These are phyloP conservation scores for Odontomyia ornata DNA, from an alignment of 2,888 invertebrate species.

Conservation along the genomic window DNA sequence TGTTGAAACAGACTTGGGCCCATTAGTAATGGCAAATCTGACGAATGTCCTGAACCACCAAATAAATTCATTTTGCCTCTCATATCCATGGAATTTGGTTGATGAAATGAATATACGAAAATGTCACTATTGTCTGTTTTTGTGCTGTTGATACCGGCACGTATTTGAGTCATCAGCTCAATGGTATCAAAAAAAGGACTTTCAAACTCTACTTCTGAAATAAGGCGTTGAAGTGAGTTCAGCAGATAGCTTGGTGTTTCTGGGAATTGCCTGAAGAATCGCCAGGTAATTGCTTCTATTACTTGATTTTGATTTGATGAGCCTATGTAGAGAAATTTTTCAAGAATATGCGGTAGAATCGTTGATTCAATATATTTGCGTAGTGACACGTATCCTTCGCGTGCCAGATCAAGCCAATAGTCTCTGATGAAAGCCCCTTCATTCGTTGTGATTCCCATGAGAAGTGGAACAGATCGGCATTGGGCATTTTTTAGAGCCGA, in stretches of 20 bases:
- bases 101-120: constrained; percentile 62
- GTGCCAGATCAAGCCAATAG: constrained; percentile 69
- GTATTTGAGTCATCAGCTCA: constrained; percentile 53
- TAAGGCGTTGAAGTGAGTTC: constrained; percentile 59
- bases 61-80: constrained; percentile 62
- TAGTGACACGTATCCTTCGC: constrained; percentile 67
- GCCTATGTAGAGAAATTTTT: constrained; percentile 54
- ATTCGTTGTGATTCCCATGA: constrained; percentile 75
- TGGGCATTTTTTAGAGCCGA: constrained; percentile 67
- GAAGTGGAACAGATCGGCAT: constrained; percentile 69
- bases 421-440: constrained; percentile 71
- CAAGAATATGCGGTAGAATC: constrained; percentile 69
- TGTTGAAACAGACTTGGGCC: constrained; percentile 75
- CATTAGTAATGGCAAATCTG: constrained; percentile 72
- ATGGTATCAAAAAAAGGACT: constrained; percentile 60
- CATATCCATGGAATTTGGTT: constrained; percentile 62
- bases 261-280: constrained; percentile 58
- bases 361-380: constrained; percentile 69
- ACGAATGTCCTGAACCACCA: constrained; percentile 72
- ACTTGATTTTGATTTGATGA: constrained; percentile 51
- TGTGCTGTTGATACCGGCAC: neutral
- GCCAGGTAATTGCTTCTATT: constrained; percentile 60
- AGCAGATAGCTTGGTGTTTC: constrained; percentile 55
- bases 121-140: constrained; percentile 44
- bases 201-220: constrained; percentile 61